phyloP scores from a whole-genome alignment of 1,140 invertebrate species.

The Polyergus mexicanus region DNA sequence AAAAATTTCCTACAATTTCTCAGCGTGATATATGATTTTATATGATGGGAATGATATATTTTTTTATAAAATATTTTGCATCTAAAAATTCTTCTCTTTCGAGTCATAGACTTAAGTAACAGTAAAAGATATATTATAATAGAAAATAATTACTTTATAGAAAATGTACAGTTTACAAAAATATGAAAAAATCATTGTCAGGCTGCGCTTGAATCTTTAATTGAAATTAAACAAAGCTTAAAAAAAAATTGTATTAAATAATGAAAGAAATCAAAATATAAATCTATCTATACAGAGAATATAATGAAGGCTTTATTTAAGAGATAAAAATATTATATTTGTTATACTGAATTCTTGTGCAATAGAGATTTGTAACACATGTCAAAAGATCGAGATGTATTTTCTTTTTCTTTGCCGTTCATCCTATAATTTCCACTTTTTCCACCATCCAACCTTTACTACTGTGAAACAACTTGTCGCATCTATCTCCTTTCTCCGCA shows the following conservation, averaged over 20 bases:
- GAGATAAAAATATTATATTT: background rate
- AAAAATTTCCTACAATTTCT: conserved; percentile 6
- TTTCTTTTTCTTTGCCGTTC: background rate
- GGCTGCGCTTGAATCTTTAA: background rate
- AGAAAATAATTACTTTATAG: background rate
- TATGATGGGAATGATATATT: background rate
- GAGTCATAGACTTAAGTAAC: background rate
- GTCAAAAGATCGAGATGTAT: background rate
- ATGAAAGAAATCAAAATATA: background rate
- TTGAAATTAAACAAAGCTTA: background rate
- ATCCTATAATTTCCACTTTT: conserved; percentile 24
- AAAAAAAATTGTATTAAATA: background rate
- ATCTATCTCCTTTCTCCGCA: conserved; percentile 17
- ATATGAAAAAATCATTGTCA: background rate
- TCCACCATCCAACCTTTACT: conserved; percentile 28
- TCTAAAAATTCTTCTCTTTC: background rate
- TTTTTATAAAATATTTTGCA: background rate
- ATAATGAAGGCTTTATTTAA: background rate
- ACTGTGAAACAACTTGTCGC: conserved; percentile 33
- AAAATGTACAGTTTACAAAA: background rate
- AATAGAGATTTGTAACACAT: background rate
- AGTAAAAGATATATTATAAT: background rate
- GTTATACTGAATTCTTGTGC: background rate
- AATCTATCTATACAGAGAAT: background rate
- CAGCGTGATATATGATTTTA: background rate